Evolutionary conservation across 23 tunicate genomes (phyloP), one percentile per base, ranked within the genome.

Genomic region (Trididemnum miniatum): DNA sequence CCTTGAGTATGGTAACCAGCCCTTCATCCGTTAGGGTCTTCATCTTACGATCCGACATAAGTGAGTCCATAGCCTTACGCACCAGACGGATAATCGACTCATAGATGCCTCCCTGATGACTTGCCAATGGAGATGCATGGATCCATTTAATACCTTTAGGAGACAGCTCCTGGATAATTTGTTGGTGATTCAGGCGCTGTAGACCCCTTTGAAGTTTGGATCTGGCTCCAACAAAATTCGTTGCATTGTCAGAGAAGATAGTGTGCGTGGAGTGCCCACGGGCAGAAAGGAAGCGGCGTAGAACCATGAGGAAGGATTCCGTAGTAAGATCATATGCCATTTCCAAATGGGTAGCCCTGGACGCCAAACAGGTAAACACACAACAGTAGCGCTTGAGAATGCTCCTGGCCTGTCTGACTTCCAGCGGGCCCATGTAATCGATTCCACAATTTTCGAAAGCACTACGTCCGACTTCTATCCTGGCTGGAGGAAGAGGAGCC

Each of bases 271-370:
- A 66, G 34, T 12, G 31, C 1, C 81, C 65, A 2, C 86, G 81
- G 5, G 51, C 12, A 26, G 40, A 12, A 35, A 72, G 31, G 59
- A 73, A 73, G n/a, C 86, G 79, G n/a, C 65, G 38, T 1, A 72
- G 32, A 1, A 81, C 86, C 65, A 71, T 34, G 2, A 82, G 54
- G 49, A 82, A 82, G 20, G 86, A 71, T 25, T 26, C 34, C 5
- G 86, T 82, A 20, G 76, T 49, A 4, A 82, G 86, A 28, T 34
- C 36, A 49, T 82, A 49, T 29, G 80, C 81, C 35, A 71, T 57
- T 32, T 82, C 86, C n/a, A 82, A 29, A 34, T 82, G 80, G 22
- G 71, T 39, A 20, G 86, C 86, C n/a, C 86, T 27, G 24, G 86
- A 66, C 18, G 80, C 80, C 76, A 82, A 26, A 31, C 86, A 82